Evolutionary conservation across 2,797 vertebrate genomes (phyloP).

Genomic region (Scomberomorus guttatus): DNA sequence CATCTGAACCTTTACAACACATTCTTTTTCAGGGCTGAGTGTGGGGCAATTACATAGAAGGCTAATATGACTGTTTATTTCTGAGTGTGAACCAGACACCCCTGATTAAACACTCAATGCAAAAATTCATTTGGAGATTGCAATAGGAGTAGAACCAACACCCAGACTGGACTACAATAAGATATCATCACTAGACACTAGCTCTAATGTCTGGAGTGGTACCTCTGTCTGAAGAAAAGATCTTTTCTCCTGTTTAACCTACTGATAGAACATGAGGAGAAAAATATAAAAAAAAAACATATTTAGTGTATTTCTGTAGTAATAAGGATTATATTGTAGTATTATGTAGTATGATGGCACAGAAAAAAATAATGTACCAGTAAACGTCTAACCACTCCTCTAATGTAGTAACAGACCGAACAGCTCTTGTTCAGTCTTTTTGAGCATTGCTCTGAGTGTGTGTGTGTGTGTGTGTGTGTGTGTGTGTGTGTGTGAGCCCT

Average conservation of each 20-base stretch:
- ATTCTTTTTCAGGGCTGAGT: neutral
- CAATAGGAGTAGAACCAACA: neutral
- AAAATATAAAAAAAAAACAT: too few species aligned
- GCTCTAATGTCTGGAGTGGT: neutral
- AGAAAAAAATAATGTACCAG: neutral
- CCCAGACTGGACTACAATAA: neutral
- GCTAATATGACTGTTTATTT: neutral
- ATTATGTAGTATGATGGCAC: neutral
- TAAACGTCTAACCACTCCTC: neutral
- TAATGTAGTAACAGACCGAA: neutral
- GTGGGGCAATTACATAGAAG: neutral
- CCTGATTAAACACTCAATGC: neutral
- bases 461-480: constrained; percentile 9
- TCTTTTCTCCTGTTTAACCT: constrained; percentile 1
- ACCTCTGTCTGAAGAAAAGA: constrained; percentile 1
- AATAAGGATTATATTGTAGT: neutral
- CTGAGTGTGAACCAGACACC: too few species aligned
- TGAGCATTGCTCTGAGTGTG: constrained; percentile 27
- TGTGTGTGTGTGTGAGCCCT: constrained; percentile 62
- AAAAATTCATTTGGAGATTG: neutral
- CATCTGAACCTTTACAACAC: too few species aligned
- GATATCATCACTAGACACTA: neutral
- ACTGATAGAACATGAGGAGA: neutral
- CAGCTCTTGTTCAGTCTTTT: neutral
- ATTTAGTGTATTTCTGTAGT: neutral